These are phyloP conservation scores for Helicoverpa zea DNA, from an alignment of 1,140 invertebrate species.

Conservation along the genomic window DNA sequence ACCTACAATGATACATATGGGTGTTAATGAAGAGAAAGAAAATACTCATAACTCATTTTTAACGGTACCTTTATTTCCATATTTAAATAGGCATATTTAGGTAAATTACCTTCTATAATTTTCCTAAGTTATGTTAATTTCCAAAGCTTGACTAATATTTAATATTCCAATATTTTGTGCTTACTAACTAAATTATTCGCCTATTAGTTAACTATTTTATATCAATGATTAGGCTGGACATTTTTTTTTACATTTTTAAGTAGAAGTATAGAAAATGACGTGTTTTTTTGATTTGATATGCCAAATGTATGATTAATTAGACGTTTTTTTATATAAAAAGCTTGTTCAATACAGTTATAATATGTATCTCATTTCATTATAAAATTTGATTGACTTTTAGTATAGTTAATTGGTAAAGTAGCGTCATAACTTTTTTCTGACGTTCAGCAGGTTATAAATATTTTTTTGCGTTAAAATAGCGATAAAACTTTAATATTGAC, in stretches of 20 bases:
- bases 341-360: no score
- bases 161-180: conserved; percentile 7
- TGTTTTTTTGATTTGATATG: neutral
- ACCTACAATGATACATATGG: no score
- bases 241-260: neutral
- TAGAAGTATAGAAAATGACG: conserved; percentile 14
- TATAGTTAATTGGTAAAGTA: no score
- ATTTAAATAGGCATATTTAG: neutral
- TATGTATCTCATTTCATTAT: no score
- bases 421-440: no score
- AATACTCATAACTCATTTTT: neutral
- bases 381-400: no score
- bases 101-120: neutral
- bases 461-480: no score
- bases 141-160: neutral
- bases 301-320: neutral
- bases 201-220: conserved; percentile 27
- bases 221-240: neutral
- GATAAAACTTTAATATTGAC: no score
- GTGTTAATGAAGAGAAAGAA: no score
- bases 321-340: no score
- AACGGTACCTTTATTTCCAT: neutral
- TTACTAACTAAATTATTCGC: conserved; percentile 31
- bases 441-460: no score
- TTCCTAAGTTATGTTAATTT: neutral